Evolutionary conservation across 2,113 vertebrate species (phyloP), one percentile per base, ranked within the genome.

Genomic region (Corythaixoides concolor): DNA sequence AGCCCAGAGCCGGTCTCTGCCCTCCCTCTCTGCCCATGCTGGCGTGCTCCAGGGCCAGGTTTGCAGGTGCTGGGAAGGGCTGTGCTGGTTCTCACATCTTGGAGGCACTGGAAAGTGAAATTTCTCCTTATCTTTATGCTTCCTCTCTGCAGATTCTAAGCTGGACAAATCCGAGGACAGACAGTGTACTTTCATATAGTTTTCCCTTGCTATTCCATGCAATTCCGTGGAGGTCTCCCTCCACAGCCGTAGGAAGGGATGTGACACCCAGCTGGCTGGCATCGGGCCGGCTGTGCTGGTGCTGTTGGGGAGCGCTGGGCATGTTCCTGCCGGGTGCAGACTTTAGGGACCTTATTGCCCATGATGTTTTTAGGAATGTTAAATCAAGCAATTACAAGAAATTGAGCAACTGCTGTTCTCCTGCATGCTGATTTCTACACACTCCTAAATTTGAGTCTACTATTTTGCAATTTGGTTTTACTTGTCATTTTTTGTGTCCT

Each of bases 241-340:
- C 18, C 37, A 3, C 0, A 0, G 19, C 63, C 0, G 0, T 12
- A 7, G 50, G 55, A 55, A 39, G 53, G 68, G 68, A 10, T 6
- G 67, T 12, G 72, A 24, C 7, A 4, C 35, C 27, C 9, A 16
- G 5, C n/a, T 53, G 0, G 3, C 60, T 22, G 75, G 45, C 35
- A 19, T 23, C 1, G 5, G 13, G 41, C 60, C 32, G 81, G 17
- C 28, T 1, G 1, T 10, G 23, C 67, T 8, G 20, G 55, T 73
- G 32, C 39, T 39, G 39, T 39, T 32, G 47, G 21, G 17, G 11
- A 32, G 35, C 13, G 59, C 75, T 33, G 62, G 49, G 56, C 75
- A 52, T 0, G 1, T 14, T 33, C 0, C 0, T 37, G 75, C 58
- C 0, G 3, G 32, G 9, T 41, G 24, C 58, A 41, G 32, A 12